Evolutionary conservation across 2,113 vertebrate genomes (phyloP).

Genomic region (Nothocercus julius): DNA sequence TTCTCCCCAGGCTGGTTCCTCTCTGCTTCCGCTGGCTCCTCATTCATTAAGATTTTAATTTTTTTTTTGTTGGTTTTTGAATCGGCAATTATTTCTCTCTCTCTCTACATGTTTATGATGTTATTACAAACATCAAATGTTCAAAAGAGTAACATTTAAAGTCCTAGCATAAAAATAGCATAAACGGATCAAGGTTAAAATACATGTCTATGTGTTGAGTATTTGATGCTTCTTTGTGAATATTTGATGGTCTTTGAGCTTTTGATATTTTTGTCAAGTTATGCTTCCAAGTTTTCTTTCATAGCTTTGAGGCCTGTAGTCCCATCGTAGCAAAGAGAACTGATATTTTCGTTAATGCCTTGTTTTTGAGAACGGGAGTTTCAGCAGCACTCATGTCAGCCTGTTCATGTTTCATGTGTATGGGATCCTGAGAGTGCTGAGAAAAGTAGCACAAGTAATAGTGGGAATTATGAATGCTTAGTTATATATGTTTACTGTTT

Average conservation of each 20-base stretch:
- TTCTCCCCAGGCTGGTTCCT: not conserved
- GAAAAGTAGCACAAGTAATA: not conserved
- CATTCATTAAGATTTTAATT: not conserved
- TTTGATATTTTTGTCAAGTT: not conserved
- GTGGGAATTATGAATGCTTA: accelerated
- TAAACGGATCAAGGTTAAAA: not conserved
- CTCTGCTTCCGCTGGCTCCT: too few relatives aligned
- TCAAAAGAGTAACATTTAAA: not conserved
- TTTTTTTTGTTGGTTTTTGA: not conserved
- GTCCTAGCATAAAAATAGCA: not conserved
- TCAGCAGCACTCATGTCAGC: accelerated
- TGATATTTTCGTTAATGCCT: not conserved
- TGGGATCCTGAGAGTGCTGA: not conserved
- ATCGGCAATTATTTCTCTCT: not conserved
- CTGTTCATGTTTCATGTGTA: not conserved
- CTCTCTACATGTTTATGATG: not conserved
- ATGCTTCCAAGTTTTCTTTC: not conserved
- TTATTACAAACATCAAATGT: not conserved
- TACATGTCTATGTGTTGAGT: not conserved
- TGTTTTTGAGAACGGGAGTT: not conserved
- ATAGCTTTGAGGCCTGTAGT: not conserved
- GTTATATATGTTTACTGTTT: not conserved
- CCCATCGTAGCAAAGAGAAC: not conserved
- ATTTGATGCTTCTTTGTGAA: not conserved
- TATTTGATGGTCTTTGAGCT: not conserved